Percentiles rank a stretch among this genome's conserved stretches.
Conservation (phyloP, 2,113 vertebrate genomes). For the Stictonetta naevosa region DNA sequence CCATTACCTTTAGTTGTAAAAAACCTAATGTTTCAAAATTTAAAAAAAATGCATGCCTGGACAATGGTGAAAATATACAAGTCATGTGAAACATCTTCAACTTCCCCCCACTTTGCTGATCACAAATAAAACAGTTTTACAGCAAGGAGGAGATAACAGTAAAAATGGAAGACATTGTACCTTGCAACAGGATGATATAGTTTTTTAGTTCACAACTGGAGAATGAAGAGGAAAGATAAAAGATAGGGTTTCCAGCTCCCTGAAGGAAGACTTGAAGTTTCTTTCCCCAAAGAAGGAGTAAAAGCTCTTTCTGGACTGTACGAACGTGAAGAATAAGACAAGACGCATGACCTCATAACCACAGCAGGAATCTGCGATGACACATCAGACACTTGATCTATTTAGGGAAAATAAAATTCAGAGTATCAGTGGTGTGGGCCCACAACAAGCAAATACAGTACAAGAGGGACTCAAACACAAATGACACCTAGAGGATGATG, state of each 20-base stretch:
- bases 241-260: background rate
- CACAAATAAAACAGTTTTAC: background rate
- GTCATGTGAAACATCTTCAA: background rate
- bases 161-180: background rate
- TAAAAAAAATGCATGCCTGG: background rate
- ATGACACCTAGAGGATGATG: background rate
- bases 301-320: background rate
- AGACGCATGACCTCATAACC: background rate
- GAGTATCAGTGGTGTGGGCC: background rate
- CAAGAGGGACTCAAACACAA: background rate
- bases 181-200: background rate
- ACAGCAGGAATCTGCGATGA: background rate
- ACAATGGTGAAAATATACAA: background rate
- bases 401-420: constrained; percentile 16
- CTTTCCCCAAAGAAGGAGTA: background rate
- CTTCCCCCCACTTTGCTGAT: background rate
- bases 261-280: background rate
- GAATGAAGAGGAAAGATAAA: background rate
- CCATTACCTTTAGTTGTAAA: background rate
- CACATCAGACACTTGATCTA: background rate
- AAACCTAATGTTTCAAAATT: background rate
- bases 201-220: background rate
- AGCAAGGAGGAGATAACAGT: background rate
- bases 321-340: background rate
- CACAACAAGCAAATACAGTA: background rate